phyloP scores from a whole-genome alignment of 1,140 invertebrate species.

The Conus ventricosus region DNA sequence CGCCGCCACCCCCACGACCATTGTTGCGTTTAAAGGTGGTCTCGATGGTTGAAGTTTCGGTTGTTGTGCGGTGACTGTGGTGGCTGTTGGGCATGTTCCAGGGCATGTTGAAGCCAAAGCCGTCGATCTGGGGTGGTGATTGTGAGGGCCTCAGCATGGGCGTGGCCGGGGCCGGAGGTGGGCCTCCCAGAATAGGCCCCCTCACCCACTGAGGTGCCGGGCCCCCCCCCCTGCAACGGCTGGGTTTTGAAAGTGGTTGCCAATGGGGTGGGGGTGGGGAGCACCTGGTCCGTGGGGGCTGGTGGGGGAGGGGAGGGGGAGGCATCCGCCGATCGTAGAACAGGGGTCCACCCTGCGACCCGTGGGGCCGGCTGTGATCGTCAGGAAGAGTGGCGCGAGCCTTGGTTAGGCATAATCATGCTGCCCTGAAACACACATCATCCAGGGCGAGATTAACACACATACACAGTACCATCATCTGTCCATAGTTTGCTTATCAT shows the following conservation, averaged over 20 bases:
- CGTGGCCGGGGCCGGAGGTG: slow-evolving; percentile 27
- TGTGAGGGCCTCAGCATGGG: slow-evolving; percentile 5
- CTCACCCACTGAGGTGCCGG: slow-evolving; percentile 51
- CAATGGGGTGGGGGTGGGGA: slow-evolving; percentile 35
- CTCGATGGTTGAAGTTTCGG: slow-evolving; percentile 28
- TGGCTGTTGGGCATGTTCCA: slow-evolving; percentile 44
- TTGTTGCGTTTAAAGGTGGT: slow-evolving; percentile 34
- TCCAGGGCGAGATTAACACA: too few relatives aligned
- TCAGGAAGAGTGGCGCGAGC: slow-evolving; percentile 51
- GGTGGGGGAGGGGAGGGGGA: slow-evolving; percentile 40
- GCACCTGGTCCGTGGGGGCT: slow-evolving; percentile 33
- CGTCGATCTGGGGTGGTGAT: slow-evolving; percentile 46
- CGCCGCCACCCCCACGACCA: slow-evolving; percentile 26
- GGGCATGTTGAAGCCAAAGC: slow-evolving; percentile 50
- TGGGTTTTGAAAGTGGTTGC: slow-evolving; percentile 38
- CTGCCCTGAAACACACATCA: slow-evolving; percentile 38
- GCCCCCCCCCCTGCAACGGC: slow-evolving; percentile 28
- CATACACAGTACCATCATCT: too few relatives aligned
- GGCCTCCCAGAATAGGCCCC: slow-evolving; percentile 43
- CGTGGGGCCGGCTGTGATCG: slow-evolving; percentile 50
- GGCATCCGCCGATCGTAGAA: slow-evolving; percentile 51
- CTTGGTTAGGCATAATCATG: slow-evolving; percentile 55
- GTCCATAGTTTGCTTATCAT: too few relatives aligned
- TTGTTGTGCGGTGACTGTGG: slow-evolving; percentile 34
- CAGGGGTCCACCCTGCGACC: slow-evolving; percentile 52